These are phyloP conservation scores for Mya arenaria DNA, from an alignment of 1,140 invertebrate species.

Conservation along the genomic window DNA sequence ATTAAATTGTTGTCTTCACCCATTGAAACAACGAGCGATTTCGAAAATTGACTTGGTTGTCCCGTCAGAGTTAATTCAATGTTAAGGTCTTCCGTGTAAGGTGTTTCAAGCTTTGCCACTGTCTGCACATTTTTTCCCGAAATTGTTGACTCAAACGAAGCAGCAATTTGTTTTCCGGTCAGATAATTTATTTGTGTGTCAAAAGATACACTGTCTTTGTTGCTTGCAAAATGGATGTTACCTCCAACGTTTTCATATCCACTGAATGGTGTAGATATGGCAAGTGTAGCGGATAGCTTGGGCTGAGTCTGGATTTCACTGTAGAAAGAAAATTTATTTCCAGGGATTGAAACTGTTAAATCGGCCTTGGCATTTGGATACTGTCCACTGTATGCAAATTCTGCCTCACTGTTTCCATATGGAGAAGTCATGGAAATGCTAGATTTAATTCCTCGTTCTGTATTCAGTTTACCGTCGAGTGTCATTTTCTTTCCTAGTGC, in stretches of 20 bases:
- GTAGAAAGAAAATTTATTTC: constrained; percentile 1
- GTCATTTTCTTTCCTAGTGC: not conserved
- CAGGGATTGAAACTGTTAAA: not conserved
- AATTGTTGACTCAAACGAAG: constrained; percentile 10
- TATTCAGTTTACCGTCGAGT: not conserved
- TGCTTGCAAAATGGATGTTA: not conserved
- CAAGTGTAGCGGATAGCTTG: not conserved
- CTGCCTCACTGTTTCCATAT: not conserved
- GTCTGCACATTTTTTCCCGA: not conserved
- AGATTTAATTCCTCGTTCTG: not conserved
- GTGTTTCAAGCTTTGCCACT: constrained; percentile 23
- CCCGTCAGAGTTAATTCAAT: constrained; percentile 28
- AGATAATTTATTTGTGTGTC: not conserved
- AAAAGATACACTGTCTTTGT: not conserved
- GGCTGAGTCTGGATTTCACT: not conserved
- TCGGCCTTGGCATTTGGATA: constrained; percentile 22
- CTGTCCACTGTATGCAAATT: constrained; percentile 7
- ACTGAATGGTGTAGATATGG: not conserved
- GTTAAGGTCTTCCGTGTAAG: constrained; percentile 36
- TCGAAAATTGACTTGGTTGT: constrained; percentile 3
- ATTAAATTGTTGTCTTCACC: not conserved
- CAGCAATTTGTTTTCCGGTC: constrained; percentile 18
- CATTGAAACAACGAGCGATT: not conserved
- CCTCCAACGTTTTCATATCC: constrained; percentile 14
- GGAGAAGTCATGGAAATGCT: not conserved